Conservation (phyloP, 2,888 invertebrate genomes). For the Allophyes oxyacanthae region DNA sequence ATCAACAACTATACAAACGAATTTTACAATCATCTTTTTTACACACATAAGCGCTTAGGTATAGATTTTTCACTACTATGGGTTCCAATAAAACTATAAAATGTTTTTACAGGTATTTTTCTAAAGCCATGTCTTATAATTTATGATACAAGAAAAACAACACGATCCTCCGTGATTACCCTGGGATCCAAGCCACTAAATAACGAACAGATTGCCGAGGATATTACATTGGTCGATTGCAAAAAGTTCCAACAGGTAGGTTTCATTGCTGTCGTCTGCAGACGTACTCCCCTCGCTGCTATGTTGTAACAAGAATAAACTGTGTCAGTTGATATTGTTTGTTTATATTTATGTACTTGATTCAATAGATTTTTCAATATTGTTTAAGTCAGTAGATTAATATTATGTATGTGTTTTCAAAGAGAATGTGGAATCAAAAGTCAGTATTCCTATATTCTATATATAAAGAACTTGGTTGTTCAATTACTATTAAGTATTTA, state of each 20-base stretch:
- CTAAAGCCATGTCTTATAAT: no score
- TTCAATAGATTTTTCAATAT: slow-evolving; percentile 8
- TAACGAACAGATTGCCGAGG: slow-evolving; percentile 32
- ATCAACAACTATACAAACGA: no score
- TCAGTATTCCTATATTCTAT: no score
- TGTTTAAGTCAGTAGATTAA: not conserved
- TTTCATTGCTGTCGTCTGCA: slow-evolving; percentile 38
- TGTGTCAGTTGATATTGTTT: slow-evolving; percentile 41
- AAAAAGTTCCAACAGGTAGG: slow-evolving; percentile 44
- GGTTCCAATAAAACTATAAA: no score
- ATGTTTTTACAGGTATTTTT: no score
- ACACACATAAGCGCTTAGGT: no score
- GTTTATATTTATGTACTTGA: slow-evolving; percentile 30
- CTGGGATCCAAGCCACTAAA: slow-evolving; percentile 21
- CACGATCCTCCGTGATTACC: slow-evolving; percentile 22
- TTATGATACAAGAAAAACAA: slow-evolving; percentile 10
- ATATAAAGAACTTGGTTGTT: no score
- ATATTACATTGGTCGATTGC: slow-evolving; percentile 35
- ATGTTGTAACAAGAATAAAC: slow-evolving; percentile 34
- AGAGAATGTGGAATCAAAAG: no score
- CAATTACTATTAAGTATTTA: no score
- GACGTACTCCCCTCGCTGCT: slow-evolving; percentile 12
- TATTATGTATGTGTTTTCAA: no score
- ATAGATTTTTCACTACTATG: no score
- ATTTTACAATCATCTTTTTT: no score